Base-by-base conservation (phyloP, 2,113 vertebrate genomes). In the Genyomyrus donnyi region DNA sequence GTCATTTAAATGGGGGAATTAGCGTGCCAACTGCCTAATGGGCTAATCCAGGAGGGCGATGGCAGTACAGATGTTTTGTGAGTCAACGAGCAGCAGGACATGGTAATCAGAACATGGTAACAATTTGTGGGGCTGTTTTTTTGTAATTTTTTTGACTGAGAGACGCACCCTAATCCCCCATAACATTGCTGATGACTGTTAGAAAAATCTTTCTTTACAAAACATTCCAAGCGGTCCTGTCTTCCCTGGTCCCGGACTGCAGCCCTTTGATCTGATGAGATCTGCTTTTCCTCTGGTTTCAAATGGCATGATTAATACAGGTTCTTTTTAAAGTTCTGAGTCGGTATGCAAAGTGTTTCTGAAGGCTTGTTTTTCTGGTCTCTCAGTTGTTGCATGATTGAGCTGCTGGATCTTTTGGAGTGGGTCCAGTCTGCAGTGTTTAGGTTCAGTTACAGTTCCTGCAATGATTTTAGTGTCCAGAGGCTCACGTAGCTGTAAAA, bases 311-410 rank as follows among this genome's bases (percentile, higher is more conserved):
- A 87, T 87, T 87, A 35, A 31, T 53, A 39, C 27, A 50, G 48
- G 50, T 52, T 53, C 50, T 87, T 85, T 85, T 48, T 85, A 19
- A 45, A 9, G 27, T 87, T 53, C 48, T 52, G 3, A 10, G 27
- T 87, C 31, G 27, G 85, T 39, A 87, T 87, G 85, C 31, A 35
- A 53, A 53, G 27, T 48, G 50, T 87, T 87, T 56, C n/a, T 56
- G 17, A 53, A 56, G 90, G 89, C 91, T 90, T 89, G 90, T 90
- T 53, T 85, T 27, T 70, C 86, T 77, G 90, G n/a, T 24, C 89
- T 11, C 52, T 91, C 92, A 31, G 53, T 46, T 8, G 91, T 92
- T 91, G 92, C 53, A 46, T 15, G 88, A 90, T 83, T 45, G 77
- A 91, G 88, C 91, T 58, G 88, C 62, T 5, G 74, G 5, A 13